phyloP scores from a whole-genome alignment of 1,140 invertebrate species.

The Oncopeltus fasciatus region DNA sequence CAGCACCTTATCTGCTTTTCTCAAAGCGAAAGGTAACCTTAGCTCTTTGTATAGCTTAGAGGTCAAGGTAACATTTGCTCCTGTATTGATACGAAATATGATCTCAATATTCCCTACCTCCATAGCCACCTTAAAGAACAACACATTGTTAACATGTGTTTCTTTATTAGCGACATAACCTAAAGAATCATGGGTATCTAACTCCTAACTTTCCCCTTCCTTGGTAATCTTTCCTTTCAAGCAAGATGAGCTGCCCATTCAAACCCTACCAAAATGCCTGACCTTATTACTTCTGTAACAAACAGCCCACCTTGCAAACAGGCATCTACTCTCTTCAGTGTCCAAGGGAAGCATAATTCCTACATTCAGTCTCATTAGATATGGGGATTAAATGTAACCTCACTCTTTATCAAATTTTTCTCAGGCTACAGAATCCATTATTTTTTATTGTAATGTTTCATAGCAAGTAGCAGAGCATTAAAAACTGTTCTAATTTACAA shows the following conservation, averaged over 20 bases:
- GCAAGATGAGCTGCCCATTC: not conserved
- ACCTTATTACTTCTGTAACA: not conserved
- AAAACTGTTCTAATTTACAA: no score
- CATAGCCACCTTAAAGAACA: not conserved
- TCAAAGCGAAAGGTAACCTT: not conserved
- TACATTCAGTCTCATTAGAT: no score
- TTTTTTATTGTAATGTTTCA: no score
- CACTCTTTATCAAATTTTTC: no score
- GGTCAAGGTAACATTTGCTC: not conserved
- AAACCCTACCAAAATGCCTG: not conserved
- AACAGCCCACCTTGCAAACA: not conserved
- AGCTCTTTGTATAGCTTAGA: not conserved
- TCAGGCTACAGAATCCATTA: no score
- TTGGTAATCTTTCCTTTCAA: not conserved
- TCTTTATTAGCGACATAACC: not conserved
- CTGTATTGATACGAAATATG: not conserved
- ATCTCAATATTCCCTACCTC: not conserved
- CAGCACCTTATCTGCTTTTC: not conserved
- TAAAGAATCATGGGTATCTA: not conserved
- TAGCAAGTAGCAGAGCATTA: no score
- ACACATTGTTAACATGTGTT: not conserved
- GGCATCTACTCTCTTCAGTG: not conserved
- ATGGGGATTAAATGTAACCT: no score
- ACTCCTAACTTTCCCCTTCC: not conserved
- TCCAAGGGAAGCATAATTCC: not conserved